Evolutionary conservation across 2,113 vertebrate species (phyloP).

Genomic region (Piaya cayana): DNA sequence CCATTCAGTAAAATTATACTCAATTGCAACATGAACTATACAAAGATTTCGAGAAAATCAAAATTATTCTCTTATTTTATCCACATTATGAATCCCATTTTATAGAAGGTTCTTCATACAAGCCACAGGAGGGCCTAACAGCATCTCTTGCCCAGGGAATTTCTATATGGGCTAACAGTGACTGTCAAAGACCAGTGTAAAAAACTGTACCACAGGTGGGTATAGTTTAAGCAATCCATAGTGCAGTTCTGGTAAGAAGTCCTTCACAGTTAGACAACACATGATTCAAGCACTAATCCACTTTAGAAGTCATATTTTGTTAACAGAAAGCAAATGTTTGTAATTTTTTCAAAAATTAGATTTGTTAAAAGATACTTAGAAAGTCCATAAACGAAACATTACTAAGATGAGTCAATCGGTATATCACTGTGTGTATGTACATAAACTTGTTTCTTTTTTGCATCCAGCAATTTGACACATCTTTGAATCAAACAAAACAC

Average conservation of each 20-base stretch:
- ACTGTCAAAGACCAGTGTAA: neutral
- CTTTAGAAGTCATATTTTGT: constrained; percentile 14
- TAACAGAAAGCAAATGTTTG: constrained; percentile 12
- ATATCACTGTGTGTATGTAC: constrained; percentile 5
- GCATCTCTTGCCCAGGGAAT: neutral
- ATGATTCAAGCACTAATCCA: constrained; percentile 33
- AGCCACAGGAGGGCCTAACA: neutral
- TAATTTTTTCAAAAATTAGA: neutral
- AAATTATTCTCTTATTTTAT: neutral
- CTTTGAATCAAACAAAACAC: constrained; percentile 25
- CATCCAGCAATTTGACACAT: constrained; percentile 81
- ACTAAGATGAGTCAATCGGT: constrained; percentile 9
- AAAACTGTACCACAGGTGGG: neutral
- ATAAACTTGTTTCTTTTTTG: constrained; percentile 76
- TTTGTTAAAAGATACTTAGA: constrained; percentile 45
- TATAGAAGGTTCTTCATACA: neutral
- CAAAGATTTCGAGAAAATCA: neutral
- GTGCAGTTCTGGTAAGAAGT: constrained; percentile 62
- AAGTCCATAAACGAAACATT: constrained; percentile 19
- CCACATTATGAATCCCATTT: neutral
- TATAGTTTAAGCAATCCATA: neutral
- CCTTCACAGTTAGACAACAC: constrained; percentile 22
- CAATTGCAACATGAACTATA: neutral
- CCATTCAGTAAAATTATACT: neutral
- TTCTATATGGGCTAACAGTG: neutral